Conservation (phyloP, 2,888 invertebrate genomes). For the Drosophila pseudotakahashii region DNA sequence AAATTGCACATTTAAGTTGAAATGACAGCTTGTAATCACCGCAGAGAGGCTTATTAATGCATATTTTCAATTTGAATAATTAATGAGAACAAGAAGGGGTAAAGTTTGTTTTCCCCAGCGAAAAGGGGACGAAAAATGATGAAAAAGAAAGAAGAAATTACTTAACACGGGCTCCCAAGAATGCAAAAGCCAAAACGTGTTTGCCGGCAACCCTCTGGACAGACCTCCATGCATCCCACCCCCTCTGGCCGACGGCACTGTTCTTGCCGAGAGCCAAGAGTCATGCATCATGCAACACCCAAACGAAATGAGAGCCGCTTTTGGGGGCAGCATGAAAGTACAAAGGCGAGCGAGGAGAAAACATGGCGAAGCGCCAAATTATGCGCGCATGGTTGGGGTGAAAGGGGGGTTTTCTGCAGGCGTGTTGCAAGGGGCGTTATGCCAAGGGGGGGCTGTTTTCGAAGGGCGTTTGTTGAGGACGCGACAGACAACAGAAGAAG, state of each 20-base stretch:
- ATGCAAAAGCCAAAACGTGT: constrained; percentile 55
- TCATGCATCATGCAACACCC: constrained; percentile 70
- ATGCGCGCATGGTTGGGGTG: constrained; percentile 70
- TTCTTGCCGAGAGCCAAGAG: constrained; percentile 36
- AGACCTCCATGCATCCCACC: background rate
- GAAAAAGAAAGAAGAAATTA: constrained; percentile 47
- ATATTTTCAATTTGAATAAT: constrained; percentile 40
- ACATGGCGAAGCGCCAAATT: constrained; percentile 83
- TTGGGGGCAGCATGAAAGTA: constrained; percentile 15
- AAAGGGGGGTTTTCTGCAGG: constrained; percentile 2
- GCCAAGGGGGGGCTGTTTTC: constrained; percentile 1
- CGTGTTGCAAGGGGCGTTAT: constrained; percentile 1
- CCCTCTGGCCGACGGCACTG: constrained; percentile 14
- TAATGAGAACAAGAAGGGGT: constrained; percentile 12
- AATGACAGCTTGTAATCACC: constrained; percentile 12
- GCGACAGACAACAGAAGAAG: constrained; percentile 48
- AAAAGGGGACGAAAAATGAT: constrained; percentile 3
- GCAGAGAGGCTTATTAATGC: constrained; percentile 27
- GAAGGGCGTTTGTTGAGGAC: constrained; percentile 22
- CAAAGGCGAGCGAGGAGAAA: constrained; percentile 48
- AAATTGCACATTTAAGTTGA: background rate
- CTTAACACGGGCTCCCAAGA: constrained; percentile 39
- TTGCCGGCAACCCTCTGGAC: constrained; percentile 59
- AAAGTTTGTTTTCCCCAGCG: background rate
- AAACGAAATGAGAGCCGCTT: constrained; percentile 42